Percentiles rank a stretch among this genome's conserved stretches.
Evolutionary conservation across 2,888 invertebrate genomes (phyloP).

Genomic region (Protonemura montana): DNA sequence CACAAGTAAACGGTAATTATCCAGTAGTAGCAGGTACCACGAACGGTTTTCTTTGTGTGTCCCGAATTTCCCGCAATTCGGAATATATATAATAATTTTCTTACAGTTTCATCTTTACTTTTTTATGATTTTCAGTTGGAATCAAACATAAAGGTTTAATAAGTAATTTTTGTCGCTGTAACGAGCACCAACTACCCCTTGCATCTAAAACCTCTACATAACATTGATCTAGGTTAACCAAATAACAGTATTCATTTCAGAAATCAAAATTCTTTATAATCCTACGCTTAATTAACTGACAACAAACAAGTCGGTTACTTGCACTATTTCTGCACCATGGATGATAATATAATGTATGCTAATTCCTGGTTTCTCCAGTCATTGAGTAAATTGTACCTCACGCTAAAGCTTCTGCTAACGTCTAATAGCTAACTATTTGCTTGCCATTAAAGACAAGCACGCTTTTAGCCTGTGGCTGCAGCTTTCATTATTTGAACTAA

Average conservation of each 20-base stretch:
- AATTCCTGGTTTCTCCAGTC: neutral
- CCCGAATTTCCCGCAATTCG: no score
- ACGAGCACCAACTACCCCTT: no score
- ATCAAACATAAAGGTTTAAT: no score
- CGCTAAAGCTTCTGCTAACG: neutral
- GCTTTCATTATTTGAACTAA: neutral
- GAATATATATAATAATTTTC: no score
- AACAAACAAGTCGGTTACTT: neutral
- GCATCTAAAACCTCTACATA: no score
- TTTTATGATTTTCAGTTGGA: no score
- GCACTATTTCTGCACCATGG: neutral
- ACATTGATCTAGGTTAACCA: neutral
- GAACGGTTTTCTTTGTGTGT: no score
- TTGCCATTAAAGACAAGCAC: neutral
- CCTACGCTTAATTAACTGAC: neutral
- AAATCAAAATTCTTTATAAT: neutral
- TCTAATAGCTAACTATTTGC: conserved; percentile 12
- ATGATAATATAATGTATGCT: neutral
- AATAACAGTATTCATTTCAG: neutral
- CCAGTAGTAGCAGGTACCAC: no score
- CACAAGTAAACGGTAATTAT: no score
- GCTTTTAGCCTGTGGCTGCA: neutral
- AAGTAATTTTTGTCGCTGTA: no score
- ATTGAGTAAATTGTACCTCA: neutral
- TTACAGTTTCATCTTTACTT: no score